Conservation (phyloP, 2,113 vertebrate species). For the Petromus typicus region DNA sequence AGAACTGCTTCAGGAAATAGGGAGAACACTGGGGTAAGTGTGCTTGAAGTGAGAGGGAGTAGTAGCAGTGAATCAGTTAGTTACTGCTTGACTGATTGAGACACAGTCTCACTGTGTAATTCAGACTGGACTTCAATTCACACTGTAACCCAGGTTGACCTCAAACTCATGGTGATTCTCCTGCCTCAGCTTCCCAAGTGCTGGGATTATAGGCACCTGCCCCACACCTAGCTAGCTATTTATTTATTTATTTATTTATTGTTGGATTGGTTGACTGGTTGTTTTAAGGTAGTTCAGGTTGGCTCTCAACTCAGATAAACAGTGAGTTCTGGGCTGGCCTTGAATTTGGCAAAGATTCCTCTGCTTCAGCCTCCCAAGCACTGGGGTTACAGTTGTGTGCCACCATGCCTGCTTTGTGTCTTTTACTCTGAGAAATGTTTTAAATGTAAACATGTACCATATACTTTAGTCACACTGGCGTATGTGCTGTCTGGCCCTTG, state of each 20-base stretch:
- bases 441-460: background rate
- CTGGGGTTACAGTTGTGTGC: background rate
- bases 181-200: background rate
- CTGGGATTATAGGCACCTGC: background rate
- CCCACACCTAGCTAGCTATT: background rate
- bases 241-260: no score
- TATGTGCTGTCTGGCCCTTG: background rate
- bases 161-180: background rate
- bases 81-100: background rate
- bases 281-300: background rate
- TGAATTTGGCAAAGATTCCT: background rate
- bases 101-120: background rate
- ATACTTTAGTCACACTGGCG: background rate
- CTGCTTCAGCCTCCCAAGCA: background rate
- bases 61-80: background rate
- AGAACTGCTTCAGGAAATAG: background rate
- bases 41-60: background rate
- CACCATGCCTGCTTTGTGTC: background rate
- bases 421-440: background rate
- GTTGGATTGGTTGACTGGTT: background rate
- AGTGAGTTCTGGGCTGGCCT: background rate
- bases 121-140: background rate
- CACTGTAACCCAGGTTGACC: background rate
- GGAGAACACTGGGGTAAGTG: background rate
- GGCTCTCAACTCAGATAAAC: background rate